Percentiles rank a stretch among this genome's conserved stretches.
Conservation (phyloP, 2,113 vertebrate genomes). For the Dicerorhinus sumatrensis region DNA sequence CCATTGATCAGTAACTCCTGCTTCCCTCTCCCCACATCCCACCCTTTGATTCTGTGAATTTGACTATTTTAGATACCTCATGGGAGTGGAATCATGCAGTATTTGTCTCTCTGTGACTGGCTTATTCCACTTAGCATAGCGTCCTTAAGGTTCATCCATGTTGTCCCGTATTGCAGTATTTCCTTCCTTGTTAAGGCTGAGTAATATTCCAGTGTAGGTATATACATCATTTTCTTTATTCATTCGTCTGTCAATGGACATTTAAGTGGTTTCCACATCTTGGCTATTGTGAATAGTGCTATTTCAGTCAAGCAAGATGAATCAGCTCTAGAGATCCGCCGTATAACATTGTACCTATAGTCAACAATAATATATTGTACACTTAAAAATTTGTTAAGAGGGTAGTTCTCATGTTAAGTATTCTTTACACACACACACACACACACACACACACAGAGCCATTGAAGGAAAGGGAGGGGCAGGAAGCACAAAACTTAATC, state of each 20-base stretch:
- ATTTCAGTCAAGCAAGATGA: slow-evolving; percentile 13
- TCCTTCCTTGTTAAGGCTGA: neutral
- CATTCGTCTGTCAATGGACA: neutral
- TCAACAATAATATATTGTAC: neutral
- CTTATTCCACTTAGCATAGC: neutral
- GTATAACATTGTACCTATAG: neutral
- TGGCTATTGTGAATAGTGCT: neutral
- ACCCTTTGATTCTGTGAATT: neutral
- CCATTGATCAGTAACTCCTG: neutral
- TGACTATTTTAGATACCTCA: neutral
- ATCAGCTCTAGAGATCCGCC: neutral
- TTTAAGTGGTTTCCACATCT: neutral
- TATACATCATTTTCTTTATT: neutral
- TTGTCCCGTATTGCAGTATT: neutral
- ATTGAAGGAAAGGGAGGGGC: neutral
- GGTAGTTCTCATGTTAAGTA: neutral
- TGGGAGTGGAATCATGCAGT: neutral
- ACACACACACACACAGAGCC: neutral
- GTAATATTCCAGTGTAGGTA: neutral
- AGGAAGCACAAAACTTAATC: slow-evolving; percentile 62
- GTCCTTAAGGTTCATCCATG: neutral
- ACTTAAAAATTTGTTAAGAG: neutral
- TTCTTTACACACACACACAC: neutral
- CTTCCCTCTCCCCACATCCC: no score
- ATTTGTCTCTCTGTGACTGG: neutral